These are phyloP conservation scores for Odontomachus brunneus DNA, from an alignment of 1,140 invertebrate species.

Conservation along the genomic window DNA sequence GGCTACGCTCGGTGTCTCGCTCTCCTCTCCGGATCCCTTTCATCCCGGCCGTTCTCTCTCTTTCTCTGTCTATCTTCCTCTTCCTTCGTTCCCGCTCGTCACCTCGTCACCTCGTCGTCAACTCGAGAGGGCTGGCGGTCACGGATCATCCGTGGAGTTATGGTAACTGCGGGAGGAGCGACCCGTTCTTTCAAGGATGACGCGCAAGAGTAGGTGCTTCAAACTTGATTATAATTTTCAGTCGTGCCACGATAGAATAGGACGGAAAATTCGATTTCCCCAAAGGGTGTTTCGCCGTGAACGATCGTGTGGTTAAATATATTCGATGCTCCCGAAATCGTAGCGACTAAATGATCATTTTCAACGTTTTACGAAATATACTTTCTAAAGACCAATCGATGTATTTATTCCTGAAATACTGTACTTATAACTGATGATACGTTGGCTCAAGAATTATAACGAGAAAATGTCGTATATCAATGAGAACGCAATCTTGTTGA, in stretches of 20 bases:
- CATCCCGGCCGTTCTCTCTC: background rate
- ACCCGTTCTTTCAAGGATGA: slow-evolving; percentile 1
- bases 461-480: too few species aligned
- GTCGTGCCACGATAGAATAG: background rate
- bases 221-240: slow-evolving; percentile 19
- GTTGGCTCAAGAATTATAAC: too few species aligned
- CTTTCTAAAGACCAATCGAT: too few species aligned
- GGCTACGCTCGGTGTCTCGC: slow-evolving; percentile 65
- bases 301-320: too few species aligned
- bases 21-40: background rate
- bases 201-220: slow-evolving; percentile 8
- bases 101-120: slow-evolving; percentile 63
- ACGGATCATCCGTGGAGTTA: slow-evolving; percentile 39
- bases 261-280: too few species aligned
- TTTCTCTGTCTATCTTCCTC: slow-evolving; percentile 29
- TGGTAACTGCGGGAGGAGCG: slow-evolving; percentile 14
- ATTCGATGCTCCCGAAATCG: too few species aligned
- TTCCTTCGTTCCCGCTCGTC: slow-evolving; percentile 37
- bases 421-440: too few species aligned
- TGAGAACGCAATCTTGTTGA: too few species aligned
- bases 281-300: too few species aligned
- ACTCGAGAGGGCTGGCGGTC: slow-evolving; percentile 38
- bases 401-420: too few species aligned
- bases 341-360: too few species aligned
- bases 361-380: too few species aligned